These are phyloP conservation scores for Eueides isabella DNA, from an alignment of 1,140 invertebrate genomes.

Conservation along the genomic window DNA sequence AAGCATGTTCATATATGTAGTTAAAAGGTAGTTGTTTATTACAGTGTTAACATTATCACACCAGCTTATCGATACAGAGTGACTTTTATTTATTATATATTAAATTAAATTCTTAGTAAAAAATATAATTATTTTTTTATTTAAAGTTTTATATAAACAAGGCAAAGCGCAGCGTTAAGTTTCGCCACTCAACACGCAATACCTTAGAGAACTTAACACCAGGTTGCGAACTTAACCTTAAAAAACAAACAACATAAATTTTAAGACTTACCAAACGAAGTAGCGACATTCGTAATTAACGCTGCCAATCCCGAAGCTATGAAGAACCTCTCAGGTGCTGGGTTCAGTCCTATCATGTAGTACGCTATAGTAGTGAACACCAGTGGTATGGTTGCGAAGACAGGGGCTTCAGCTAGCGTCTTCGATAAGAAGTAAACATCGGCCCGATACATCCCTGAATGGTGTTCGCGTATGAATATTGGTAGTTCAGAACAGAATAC, in stretches of 20 bases:
- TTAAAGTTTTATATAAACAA: no score
- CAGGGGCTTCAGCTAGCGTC: constrained; percentile 92
- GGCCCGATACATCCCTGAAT: constrained; percentile 95
- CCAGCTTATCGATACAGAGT: no score
- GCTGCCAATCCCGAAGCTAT: constrained; percentile 88
- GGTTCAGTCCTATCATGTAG: constrained; percentile 93
- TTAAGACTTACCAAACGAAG: constrained; percentile 52
- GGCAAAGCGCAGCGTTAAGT: no score
- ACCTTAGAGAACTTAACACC: no score
- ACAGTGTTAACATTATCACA: no score
- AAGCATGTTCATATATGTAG: no score
- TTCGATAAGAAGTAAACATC: constrained; percentile 97
- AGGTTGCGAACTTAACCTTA: no score
- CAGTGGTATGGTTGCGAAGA: constrained; percentile 91
- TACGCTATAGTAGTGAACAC: constrained; percentile 94
- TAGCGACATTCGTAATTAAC: constrained; percentile 94
- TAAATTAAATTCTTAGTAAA: no score
- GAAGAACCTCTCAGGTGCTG: constrained; percentile 88
- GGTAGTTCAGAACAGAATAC: constrained; percentile 96
- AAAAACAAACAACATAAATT: not conserved
- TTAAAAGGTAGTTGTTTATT: no score
- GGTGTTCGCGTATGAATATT: constrained; percentile 95
- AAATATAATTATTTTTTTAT: no score
- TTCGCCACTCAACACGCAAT: no score
- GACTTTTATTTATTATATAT: no score